Base-by-base conservation (phyloP, 2,888 invertebrate species). In the Caenorhabditis auriculariae region DNA sequence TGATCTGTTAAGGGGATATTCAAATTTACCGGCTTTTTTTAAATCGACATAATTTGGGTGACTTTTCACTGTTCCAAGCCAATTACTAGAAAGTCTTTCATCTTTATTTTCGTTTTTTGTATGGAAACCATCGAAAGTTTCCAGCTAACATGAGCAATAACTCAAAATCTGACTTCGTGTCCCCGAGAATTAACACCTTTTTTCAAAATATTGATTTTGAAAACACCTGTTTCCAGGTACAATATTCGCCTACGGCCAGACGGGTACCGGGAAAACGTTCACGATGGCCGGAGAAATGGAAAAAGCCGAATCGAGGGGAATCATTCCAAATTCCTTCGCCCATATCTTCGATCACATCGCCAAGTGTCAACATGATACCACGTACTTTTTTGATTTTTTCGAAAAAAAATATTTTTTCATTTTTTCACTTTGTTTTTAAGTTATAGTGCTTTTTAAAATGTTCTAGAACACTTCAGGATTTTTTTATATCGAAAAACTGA, bases 331-430 rank as follows among this genome's bases (percentile, higher is more conserved):
- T 84, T 93, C 94, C 0, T 99, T 98, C 85, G 95, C 95, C 0
- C 98, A 98, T 78, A 92, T 99, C 72, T 98, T 98, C 85, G 93
- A 93, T 27, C 91, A 93, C 78, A 98, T 98, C 73, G 91, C 96
- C 0, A 91, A 92, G 81, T 91, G 93, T 0, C 89, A 88, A 55
- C 92, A 91, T 56, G 89, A 91, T 81, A 90, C 90, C 75, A 91
- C 93, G 91, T 90, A 80, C 3, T 48, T 19, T 38, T n/a, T 26
- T 21, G 43, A 52, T 35, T 21, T n/a, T 42, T 29, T 26, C 28
- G 38, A 29, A 45, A 44, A 4, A 26, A 37, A 38, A 32, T 26
- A 26, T 26, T 60, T 9, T 19, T 23, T 28, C 35, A 46, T 46
- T 49, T 27, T n/a, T 19, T 35, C 35, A 35, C 15, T 12, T 9